phyloP scores from a whole-genome alignment of 2,113 vertebrate genomes.

The Vulpes vulpes region DNA sequence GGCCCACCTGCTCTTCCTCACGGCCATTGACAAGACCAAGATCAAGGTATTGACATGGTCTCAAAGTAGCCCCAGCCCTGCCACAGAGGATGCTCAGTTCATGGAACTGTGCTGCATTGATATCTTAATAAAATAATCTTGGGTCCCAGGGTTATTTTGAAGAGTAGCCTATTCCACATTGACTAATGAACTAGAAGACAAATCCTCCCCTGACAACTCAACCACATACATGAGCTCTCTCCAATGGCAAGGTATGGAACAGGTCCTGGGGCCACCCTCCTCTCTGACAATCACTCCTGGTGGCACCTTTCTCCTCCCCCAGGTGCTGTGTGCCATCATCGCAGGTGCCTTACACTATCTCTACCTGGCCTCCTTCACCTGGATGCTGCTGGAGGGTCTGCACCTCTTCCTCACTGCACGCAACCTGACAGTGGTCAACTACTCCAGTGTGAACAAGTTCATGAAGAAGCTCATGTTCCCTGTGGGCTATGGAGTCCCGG shows the following conservation, averaged over 20 bases:
- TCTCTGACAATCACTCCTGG: too few species aligned
- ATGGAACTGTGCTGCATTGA: fast-evolving
- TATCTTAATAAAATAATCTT: background rate
- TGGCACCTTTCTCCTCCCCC: too few species aligned
- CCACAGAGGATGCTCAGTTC: background rate
- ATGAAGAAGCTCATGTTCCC: slow-evolving; percentile 61
- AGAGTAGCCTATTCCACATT: too few species aligned
- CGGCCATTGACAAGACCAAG: too few species aligned
- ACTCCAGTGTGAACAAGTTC: background rate
- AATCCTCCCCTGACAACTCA: too few species aligned
- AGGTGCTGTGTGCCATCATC: too few species aligned
- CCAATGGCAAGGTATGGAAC: too few species aligned
- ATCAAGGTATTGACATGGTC: too few species aligned
- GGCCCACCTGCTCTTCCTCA: slow-evolving; percentile 79
- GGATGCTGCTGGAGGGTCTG: background rate
- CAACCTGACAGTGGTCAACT: slow-evolving; percentile 78
- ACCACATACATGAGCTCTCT: background rate
- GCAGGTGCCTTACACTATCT: too few species aligned
- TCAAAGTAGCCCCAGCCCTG: background rate
- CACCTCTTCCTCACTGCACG: slow-evolving; percentile 81
- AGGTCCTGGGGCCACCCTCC: too few species aligned
- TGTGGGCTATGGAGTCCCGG: slow-evolving; percentile 77
- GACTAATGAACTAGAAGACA: too few species aligned
- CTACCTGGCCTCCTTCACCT: too few species aligned
- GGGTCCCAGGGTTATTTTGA: background rate